Percentiles rank a stretch among this genome's conserved stretches.
Conservation (phyloP, 1,140 invertebrate genomes). For the Idris sp. region DNA sequence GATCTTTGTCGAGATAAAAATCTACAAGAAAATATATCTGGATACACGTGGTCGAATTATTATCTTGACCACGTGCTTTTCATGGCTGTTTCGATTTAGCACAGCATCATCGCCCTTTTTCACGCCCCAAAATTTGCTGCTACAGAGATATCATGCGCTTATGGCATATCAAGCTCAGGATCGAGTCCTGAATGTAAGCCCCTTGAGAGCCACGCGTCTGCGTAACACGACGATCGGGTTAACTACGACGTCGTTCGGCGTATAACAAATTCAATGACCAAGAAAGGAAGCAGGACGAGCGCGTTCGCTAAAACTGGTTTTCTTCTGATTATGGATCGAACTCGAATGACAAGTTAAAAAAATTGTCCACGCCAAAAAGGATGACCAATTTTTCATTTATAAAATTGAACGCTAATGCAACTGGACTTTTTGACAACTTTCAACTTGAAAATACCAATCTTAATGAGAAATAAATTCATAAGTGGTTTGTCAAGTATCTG, state of each 20-base stretch:
- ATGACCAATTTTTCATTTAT: constrained; percentile 33
- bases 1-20: constrained; percentile 40
- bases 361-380: too few relatives aligned
- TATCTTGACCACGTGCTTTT: constrained; percentile 21
- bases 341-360: too few relatives aligned
- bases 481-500: too few relatives aligned
- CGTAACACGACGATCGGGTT: constrained; percentile 40
- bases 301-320: constrained; percentile 47
- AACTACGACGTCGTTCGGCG: constrained; percentile 34
- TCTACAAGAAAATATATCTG: constrained; percentile 46
- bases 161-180: constrained; percentile 29
- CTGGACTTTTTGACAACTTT: constrained; percentile 27
- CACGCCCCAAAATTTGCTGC: constrained; percentile 46
- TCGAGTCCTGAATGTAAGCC: constrained; percentile 14
- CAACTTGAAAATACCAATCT: too few relatives aligned
- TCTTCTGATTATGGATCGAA: constrained; percentile 49
- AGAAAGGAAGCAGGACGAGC: constrained; percentile 47
- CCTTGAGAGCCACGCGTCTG: constrained; percentile 33
- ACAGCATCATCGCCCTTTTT: constrained; percentile 51
- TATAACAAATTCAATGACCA: constrained; percentile 46
- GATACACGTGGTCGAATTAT: constrained; percentile 48
- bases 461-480: too few relatives aligned
- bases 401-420: constrained; percentile 3
- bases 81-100: constrained; percentile 31
- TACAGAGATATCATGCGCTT: constrained; percentile 42